Evolutionary conservation across 2,888 invertebrate genomes (phyloP), one percentile per base, ranked within the genome.

Genomic region (Drosophila monieri): DNA sequence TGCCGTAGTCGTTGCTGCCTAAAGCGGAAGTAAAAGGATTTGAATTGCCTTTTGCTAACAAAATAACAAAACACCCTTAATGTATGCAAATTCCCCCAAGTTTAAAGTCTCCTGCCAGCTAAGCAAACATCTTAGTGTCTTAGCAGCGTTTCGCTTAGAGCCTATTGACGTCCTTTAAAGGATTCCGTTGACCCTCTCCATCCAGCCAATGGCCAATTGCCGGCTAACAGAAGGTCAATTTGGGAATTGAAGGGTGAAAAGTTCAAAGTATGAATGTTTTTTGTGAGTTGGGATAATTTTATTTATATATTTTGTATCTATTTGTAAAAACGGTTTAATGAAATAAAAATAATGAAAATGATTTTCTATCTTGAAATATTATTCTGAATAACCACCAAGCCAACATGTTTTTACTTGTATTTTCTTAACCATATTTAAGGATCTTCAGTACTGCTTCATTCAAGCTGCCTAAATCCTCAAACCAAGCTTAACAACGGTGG

Each of bases 21-120:
- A 53, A 72, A 74, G 80, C 85, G 81, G 81, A 83, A 83, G 81
- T 83, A 83, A 83, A 83, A 85, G 85, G 81, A 83, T 83, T 83
- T 83, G 83, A 83, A 83, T 79, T 72, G 53, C 60, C 73, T 65
- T 61, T 68, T 51, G 70, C 54, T 71, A 62, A 73, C 73, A 76
- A 79, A 79, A 69, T 58, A 75, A 32, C 49, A 52, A 51, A 14
- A 37, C 57, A 39, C 49, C 51, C 39, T 35, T 81, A 83, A 85
- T 85, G 74, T 80, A 76, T 85, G 85, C 80, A 78, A 80, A 83
- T 80, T 76, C 76, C 66, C 69, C 49, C 52, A 78, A 81, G 85
- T 79, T 77, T 67, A 53, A 76, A 80, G 79, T 76, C 77, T 72
- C 74, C 58, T 48, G 62, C 59, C 47, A 57, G 73, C 74, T 80